A percentile compares a stretch with the other conserved stretches of the same genome.
phyloP scores from a whole-genome alignment of 1,140 invertebrate genomes.

The Drosophila bocki region DNA sequence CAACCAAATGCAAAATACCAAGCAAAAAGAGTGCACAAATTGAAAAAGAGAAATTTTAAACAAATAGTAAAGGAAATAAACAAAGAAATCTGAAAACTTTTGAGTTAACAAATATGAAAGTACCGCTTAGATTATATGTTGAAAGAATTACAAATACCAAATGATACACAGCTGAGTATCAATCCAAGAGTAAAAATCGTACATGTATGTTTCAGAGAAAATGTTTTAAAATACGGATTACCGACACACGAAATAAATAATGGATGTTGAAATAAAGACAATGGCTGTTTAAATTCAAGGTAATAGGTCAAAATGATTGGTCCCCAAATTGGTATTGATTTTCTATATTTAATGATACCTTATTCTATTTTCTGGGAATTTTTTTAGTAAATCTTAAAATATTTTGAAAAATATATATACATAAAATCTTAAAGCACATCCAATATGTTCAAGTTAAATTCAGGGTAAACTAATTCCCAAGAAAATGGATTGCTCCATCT shows the following conservation, averaged over 20 bases:
- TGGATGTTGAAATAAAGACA: slow-evolving; percentile 49
- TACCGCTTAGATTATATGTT: slow-evolving; percentile 19
- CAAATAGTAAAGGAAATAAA: slow-evolving; percentile 1
- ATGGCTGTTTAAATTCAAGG: slow-evolving; percentile 3
- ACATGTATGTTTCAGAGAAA: slow-evolving; percentile 29
- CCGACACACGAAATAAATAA: slow-evolving; percentile 58
- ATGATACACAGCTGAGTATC: slow-evolving; percentile 51
- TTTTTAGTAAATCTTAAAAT: background rate
- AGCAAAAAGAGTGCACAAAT: slow-evolving; percentile 8
- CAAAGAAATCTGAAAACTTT: slow-evolving; percentile 8
- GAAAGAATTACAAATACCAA: slow-evolving; percentile 11
- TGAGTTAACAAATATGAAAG: slow-evolving; percentile 21
- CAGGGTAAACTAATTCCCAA: slow-evolving; percentile 9
- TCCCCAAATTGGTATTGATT: background rate
- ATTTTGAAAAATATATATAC: background rate
- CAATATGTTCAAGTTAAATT: background rate
- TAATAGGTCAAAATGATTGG: too few species aligned
- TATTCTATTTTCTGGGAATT: background rate
- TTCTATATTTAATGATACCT: too few species aligned
- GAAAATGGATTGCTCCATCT: slow-evolving; percentile 13
- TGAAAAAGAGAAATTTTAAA: background rate
- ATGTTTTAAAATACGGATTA: slow-evolving; percentile 50
- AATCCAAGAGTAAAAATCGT: slow-evolving; percentile 35
- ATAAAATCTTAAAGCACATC: background rate
- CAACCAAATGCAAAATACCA: slow-evolving; percentile 3